Percentiles rank a stretch among this genome's conserved stretches.
phyloP scores from a whole-genome alignment of 2,888 invertebrate genomes.

The Drosophila lutescens region DNA sequence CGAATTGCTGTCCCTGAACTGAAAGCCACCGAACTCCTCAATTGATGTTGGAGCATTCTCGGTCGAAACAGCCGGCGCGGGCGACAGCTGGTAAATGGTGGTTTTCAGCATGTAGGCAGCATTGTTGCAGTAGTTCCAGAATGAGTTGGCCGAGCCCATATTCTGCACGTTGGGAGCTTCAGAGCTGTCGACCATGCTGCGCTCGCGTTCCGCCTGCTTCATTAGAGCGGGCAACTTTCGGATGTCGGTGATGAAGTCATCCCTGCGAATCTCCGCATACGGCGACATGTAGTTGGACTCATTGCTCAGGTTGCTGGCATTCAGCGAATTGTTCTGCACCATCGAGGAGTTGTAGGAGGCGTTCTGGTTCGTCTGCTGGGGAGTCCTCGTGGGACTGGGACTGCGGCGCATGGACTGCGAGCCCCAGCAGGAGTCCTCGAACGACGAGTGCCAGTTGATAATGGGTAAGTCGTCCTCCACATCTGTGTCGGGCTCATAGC shows the following conservation, averaged over 20 bases:
- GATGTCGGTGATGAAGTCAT: slow-evolving; percentile 85
- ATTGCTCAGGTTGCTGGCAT: slow-evolving; percentile 74
- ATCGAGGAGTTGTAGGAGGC: slow-evolving; percentile 70
- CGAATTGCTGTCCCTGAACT: slow-evolving; percentile 82
- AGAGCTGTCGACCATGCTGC: slow-evolving; percentile 69
- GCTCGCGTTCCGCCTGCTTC: slow-evolving; percentile 68
- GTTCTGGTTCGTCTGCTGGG: slow-evolving; percentile 56
- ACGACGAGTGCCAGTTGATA: slow-evolving; percentile 84
- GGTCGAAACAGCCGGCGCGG: slow-evolving; percentile 74
- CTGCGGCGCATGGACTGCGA: slow-evolving; percentile 78
- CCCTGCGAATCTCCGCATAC: slow-evolving; percentile 76
- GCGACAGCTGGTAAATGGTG: slow-evolving; percentile 83
- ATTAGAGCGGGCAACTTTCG: slow-evolving; percentile 77
- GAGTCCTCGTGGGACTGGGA: slow-evolving; percentile 64
- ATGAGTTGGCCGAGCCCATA: slow-evolving; percentile 80
- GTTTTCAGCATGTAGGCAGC: slow-evolving; percentile 82
- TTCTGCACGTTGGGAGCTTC: slow-evolving; percentile 67
- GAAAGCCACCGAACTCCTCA: slow-evolving; percentile 80
- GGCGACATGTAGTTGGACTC: slow-evolving; percentile 80
- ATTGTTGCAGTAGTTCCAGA: slow-evolving; percentile 84
- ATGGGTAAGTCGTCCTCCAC: slow-evolving; percentile 63
- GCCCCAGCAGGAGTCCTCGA: slow-evolving; percentile 83
- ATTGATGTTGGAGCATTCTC: slow-evolving; percentile 80
- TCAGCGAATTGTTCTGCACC: slow-evolving; percentile 73
- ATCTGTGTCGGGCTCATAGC: slow-evolving; percentile 58